phyloP scores from a whole-genome alignment of 2,888 invertebrate species.

The Eupsilia transversa region DNA sequence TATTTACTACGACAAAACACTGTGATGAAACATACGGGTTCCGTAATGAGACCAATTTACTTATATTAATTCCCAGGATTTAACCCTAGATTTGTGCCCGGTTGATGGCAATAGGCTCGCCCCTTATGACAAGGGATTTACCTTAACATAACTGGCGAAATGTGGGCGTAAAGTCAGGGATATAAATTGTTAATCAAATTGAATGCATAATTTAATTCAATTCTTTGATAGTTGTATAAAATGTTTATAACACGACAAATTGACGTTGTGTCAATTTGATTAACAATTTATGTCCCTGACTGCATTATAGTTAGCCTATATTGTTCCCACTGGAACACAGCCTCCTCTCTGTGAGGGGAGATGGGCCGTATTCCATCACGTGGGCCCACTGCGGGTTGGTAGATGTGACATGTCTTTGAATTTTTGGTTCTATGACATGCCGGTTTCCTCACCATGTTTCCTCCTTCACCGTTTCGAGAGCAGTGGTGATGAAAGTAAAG shows the following conservation, averaged over 20 bases:
- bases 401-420: too few relatives aligned
- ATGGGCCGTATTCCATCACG: too few relatives aligned
- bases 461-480: too few relatives aligned
- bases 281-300: too few relatives aligned
- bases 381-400: too few relatives aligned
- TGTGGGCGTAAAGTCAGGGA: neutral
- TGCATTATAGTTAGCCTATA: too few relatives aligned
- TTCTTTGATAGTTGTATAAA: neutral
- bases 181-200: neutral
- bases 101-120: constrained; percentile 5
- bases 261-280: neutral
- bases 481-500: too few relatives aligned
- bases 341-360: too few relatives aligned
- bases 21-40: neutral
- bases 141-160: neutral
- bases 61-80: constrained; percentile 24
- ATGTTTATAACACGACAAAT: neutral
- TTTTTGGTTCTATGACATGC: too few relatives aligned
- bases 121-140: constrained; percentile 9
- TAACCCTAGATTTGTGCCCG: constrained; percentile 8
- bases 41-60: constrained; percentile 12
- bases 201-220: too few relatives aligned
- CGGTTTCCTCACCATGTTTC: too few relatives aligned
- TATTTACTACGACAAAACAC: neutral
- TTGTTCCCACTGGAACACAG: too few relatives aligned